Evolutionary conservation across 2,113 vertebrate species (phyloP).

Genomic region (Aegithalos caudatus): DNA sequence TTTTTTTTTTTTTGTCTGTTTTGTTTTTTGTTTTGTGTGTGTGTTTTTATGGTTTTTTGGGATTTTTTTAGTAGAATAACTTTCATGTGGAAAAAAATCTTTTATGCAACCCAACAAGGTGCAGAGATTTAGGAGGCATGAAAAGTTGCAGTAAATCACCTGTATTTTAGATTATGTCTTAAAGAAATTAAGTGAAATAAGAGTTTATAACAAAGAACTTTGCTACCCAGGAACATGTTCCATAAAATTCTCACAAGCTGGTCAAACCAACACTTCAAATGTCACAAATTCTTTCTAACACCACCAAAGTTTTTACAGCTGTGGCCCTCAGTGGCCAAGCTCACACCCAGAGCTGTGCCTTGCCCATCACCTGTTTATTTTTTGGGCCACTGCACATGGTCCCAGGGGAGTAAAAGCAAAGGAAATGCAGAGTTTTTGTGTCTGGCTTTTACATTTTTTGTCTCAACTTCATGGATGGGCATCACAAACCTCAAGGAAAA

Average conservation of each 20-base stretch:
- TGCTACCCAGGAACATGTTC: neutral
- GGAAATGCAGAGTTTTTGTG: neutral
- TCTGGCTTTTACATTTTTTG: neutral
- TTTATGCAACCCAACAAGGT: neutral
- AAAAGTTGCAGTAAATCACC: neutral
- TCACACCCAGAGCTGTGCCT: neutral
- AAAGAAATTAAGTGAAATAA: neutral
- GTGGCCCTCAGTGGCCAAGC: neutral
- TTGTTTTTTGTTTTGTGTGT: neutral
- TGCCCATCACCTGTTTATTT: neutral
- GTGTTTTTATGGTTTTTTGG: too few species aligned
- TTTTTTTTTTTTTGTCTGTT: too few species aligned
- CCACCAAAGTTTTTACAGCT: neutral
- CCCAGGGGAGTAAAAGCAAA: neutral
- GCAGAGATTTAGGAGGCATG: fast-evolving
- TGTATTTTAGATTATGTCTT: neutral
- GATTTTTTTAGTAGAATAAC: neutral
- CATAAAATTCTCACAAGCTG: neutral
- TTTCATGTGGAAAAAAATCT: neutral
- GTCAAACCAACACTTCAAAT: neutral
- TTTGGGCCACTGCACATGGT: neutral
- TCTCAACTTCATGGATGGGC: neutral
- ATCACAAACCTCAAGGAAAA: neutral
- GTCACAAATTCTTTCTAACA: neutral
- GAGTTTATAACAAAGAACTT: neutral